phyloP scores from a whole-genome alignment of 2,797 vertebrate species.

The Rhinophrynus dorsalis region DNA sequence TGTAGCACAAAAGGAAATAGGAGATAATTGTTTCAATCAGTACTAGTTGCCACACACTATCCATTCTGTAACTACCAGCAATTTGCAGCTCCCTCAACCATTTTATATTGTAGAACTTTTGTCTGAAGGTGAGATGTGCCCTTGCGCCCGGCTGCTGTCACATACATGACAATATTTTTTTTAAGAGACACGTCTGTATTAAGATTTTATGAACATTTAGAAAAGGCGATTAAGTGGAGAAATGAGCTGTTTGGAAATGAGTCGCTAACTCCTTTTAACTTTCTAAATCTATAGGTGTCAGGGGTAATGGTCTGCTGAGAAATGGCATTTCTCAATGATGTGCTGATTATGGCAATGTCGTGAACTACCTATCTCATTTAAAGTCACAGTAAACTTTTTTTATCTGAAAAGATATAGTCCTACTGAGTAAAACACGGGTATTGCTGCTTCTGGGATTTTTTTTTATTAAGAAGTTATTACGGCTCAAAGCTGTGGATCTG shows the following conservation, averaged over 20 bases:
- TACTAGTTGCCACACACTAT: no score
- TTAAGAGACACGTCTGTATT: not conserved
- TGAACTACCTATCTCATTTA: conserved; percentile 43
- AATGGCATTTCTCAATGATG: conserved; percentile 51
- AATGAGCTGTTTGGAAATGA: conserved; percentile 3
- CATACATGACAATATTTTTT: not conserved
- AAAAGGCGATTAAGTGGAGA: conserved; percentile 55
- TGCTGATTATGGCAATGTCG: conserved; percentile 50
- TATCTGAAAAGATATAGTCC: no score
- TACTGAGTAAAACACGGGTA: no score
- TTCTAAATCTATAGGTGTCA: conserved; percentile 42
- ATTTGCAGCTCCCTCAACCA: not conserved
- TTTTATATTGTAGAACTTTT: not conserved
- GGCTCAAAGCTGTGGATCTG: no score
- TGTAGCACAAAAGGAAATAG: not conserved
- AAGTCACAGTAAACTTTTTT: no score
- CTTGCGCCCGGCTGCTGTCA: not conserved
- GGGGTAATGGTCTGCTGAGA: conserved; percentile 40
- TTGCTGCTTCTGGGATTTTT: no score
- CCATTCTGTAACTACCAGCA: not conserved
- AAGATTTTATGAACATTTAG: conserved; percentile 58
- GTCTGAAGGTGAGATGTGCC: not conserved
- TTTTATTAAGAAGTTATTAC: no score
- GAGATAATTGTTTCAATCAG: not conserved
- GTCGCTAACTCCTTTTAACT: conserved; percentile 56